Evolutionary conservation across 2,797 vertebrate genomes (phyloP), one percentile per base, ranked within the genome.

Genomic region (Hipposideros larvatus): DNA sequence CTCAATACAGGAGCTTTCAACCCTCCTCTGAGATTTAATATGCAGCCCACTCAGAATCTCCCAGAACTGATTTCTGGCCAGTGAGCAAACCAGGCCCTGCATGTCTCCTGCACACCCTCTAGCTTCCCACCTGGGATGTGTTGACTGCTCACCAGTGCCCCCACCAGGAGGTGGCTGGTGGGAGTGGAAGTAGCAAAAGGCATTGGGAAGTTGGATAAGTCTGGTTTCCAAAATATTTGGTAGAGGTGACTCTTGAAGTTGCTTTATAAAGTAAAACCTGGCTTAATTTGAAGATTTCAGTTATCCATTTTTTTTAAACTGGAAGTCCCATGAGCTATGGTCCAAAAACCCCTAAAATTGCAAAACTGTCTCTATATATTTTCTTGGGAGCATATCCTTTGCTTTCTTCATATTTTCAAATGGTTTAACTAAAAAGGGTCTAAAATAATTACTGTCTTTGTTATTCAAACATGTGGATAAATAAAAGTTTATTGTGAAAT

Each of bases 381-480:
- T 92, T 90, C 61, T 57, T 31, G 51, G 34, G 55, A 84, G 21
- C 71, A 22, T 37, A 41, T 73, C 19, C 31, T 96, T 87, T 91
- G 61, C 77, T 95, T 96, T 85, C 51, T 83, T 85, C 71, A 34
- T 71, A 74, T 66, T 91, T 77, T 96, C 46, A 90, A 94, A 90
- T 31, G 16, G 7, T 34, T 94, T 94, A 85, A 71, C 31, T 78
- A 34, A 90, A 94, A 92, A 46, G 71, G 6, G 63, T 53, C 31
- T 78, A 80, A 96, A 94, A 90, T 87, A 43, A 85, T 59, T 37
- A 61, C 43, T 87, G 37, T 94, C 48, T 96, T 97, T 93, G 73
- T 85, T 94, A 88, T 53, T 86, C 21, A 74, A 78, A 73, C 31
- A 46, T 61, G 13, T 59, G 51, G 16, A 63, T 80, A 82, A 94